Base-by-base conservation (phyloP, 2,113 vertebrate species). In the Dicerorhinus sumatrensis region DNA sequence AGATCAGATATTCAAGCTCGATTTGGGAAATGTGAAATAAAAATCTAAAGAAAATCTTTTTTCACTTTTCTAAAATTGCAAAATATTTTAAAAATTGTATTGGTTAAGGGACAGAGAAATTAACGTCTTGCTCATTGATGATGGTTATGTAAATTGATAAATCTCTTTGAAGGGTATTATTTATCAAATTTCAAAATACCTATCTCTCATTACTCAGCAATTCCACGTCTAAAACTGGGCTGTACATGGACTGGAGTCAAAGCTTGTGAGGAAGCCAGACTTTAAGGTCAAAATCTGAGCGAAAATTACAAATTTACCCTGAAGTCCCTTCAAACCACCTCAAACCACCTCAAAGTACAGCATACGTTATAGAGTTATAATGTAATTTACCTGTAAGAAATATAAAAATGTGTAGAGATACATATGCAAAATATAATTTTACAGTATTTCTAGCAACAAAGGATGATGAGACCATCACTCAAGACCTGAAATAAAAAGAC, bases 1-100 rank as follows among this genome's bases (percentile, higher is more conserved):
- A 63, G 56, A 79, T 72, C 80, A 95, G 48, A 63, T 58, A 6
- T 13, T 93, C 2, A 46, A 27, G 27, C 14, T 88, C 39, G 25
- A n/a, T 54, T 93, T 92, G 73, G 54, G 92, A 92, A 92, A 70
- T 51, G 25, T n/a, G 6, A 82, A 88, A 58, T 65, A 93, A 87
- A 92, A 95, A 67, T 39, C 13, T 56, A n/a, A 69, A 84, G 51
- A 42, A 80, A 81, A 79, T 21, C 6, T 75, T 62, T 77, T 84
- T 82, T 63, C 67, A 62, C 29, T 73, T 73, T 77, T 75, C 6
- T 79, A 70, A 72, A 79, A 31, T 23, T 14, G 51, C 51, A 54
- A 54, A 54, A 73, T 13, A 69, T 42, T 72, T 92, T 89, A 29
- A 31, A 70, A 77, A 36, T 69, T 86, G 6, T 48, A 67, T 70